Evolutionary conservation across 2,888 invertebrate genomes (phyloP).

Genomic region (Agrilus cyanescens): DNA sequence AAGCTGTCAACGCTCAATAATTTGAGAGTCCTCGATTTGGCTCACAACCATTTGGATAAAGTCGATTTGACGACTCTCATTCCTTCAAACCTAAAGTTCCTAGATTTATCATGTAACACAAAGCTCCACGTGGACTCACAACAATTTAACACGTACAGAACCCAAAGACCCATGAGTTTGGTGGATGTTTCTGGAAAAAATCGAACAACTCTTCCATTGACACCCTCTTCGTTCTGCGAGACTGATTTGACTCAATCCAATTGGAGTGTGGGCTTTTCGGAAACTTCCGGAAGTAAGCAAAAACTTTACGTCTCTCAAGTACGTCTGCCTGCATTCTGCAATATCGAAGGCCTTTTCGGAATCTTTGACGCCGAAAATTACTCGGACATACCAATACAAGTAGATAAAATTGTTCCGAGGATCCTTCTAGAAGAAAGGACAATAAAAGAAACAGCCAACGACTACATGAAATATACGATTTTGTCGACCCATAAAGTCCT

Average conservation of each 20-base stretch:
- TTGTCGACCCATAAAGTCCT: conserved; percentile 67
- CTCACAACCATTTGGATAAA: conserved; percentile 73
- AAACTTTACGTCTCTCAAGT: conserved; percentile 69
- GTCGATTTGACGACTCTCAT: conserved; percentile 65
- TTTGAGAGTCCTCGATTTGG: conserved; percentile 69
- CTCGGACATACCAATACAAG: conserved; percentile 52
- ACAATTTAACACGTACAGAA: conserved; percentile 68
- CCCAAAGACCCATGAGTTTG: conserved; percentile 67
- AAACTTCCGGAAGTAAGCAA: conserved; percentile 63
- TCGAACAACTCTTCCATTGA: conserved; percentile 51
- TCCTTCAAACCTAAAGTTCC: conserved; percentile 70
- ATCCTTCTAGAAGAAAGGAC: conserved; percentile 69
- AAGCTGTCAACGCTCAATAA: conserved; percentile 62
- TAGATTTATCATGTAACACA: conserved; percentile 74
- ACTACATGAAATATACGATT: conserved; percentile 77
- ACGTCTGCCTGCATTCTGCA: conserved; percentile 65
- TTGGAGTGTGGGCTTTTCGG: conserved; percentile 77
- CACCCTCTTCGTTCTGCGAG: conserved; percentile 37
- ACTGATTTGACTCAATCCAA: conserved; percentile 52
- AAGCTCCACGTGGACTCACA: conserved; percentile 73
- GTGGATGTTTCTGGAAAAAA: conserved; percentile 78
- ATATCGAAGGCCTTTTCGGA: conserved; percentile 70
- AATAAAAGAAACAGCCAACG: conserved; percentile 65
- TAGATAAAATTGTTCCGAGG: conserved; percentile 68
- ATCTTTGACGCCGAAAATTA: conserved; percentile 72